phyloP scores from a whole-genome alignment of 2,888 invertebrate genomes.

The Phortica magna region DNA sequence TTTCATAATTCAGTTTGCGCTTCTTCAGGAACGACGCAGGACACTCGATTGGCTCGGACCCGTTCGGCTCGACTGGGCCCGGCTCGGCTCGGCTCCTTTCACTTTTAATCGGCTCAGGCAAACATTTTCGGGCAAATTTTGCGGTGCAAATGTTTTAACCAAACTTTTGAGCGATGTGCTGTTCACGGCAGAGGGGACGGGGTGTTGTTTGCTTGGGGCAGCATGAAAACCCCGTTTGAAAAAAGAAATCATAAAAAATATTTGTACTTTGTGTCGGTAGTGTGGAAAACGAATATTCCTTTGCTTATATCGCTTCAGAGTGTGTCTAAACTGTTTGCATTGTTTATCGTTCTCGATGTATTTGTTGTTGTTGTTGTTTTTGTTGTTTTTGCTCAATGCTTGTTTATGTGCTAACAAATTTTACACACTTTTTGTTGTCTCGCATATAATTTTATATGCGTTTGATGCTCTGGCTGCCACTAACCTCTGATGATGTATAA shows the following conservation, averaged over 20 bases:
- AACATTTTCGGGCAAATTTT: background rate
- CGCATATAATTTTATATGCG: constrained; percentile 1
- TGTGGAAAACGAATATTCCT: background rate
- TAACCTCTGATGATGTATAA: constrained; percentile 14
- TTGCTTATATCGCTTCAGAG: background rate
- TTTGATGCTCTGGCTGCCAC: background rate
- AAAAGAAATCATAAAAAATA: background rate
- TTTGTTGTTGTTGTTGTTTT: background rate
- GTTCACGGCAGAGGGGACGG: background rate
- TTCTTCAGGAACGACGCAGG: background rate
- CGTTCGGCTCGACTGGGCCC: background rate
- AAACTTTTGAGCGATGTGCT: background rate
- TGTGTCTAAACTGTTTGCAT: background rate
- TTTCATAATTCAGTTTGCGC: constrained; percentile 42
- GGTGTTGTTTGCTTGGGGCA: background rate
- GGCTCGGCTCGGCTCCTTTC: background rate
- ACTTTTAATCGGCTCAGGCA: background rate
- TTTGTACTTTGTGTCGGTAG: background rate
- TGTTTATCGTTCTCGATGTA: background rate
- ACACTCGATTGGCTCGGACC: background rate
- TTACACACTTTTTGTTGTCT: background rate
- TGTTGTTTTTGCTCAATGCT: background rate
- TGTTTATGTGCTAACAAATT: constrained; percentile 15
- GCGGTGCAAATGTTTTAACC: background rate
- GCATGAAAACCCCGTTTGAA: background rate